A percentile compares a stretch with the other conserved stretches of the same genome.
Conservation (phyloP, 2,113 vertebrate genomes). For the Hipposideros armiger region DNA sequence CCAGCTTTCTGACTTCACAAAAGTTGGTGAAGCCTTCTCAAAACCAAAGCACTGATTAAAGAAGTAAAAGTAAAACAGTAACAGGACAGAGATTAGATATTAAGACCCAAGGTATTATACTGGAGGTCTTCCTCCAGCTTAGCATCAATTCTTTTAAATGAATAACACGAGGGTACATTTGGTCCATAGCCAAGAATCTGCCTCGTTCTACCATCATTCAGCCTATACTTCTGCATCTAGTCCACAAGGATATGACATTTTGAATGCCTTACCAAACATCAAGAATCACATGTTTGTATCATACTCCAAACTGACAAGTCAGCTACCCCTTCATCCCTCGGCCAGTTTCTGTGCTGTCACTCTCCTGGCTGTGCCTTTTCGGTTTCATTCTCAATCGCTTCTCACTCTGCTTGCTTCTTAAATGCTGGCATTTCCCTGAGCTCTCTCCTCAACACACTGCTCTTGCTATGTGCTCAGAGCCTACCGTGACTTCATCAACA, state of each 20-base stretch:
- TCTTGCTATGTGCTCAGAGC: background rate
- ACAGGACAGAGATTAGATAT: background rate
- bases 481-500: background rate
- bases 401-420: conserved; percentile 1
- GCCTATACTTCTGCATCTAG: background rate
- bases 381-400: background rate
- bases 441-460: background rate
- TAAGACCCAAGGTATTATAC: background rate
- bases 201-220: background rate
- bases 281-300: background rate
- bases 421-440: background rate
- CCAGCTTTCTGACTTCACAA: conserved; percentile 47
- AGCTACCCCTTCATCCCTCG: background rate
- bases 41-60: conserved; percentile 49
- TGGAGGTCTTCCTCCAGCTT: background rate
- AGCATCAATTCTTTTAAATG: background rate
- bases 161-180: background rate
- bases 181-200: background rate
- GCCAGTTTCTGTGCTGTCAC: background rate
- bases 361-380: background rate
- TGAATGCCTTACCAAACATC: background rate
- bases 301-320: background rate
- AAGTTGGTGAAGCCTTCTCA: conserved; percentile 45
- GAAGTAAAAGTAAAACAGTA: background rate
- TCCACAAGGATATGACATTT: background rate